phyloP scores from a whole-genome alignment of 2,888 invertebrate species.

The Dendrolimus houi region DNA sequence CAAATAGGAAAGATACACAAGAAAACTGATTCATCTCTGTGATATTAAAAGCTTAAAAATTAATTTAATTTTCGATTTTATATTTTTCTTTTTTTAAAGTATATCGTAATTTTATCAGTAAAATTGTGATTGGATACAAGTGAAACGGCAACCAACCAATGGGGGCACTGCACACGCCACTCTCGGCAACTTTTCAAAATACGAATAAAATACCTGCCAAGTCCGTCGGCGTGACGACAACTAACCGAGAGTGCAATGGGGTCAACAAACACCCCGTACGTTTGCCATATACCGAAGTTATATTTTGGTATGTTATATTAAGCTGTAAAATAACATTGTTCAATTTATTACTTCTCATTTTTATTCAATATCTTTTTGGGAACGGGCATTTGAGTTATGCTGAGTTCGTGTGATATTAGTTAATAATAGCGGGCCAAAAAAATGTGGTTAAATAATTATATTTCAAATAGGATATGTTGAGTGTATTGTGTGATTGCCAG shows the following conservation, averaged over 20 bases:
- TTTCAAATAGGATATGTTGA: slow-evolving; percentile 8
- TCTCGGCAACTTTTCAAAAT: slow-evolving; percentile 58
- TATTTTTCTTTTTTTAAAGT: too few species aligned
- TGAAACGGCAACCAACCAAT: slow-evolving; percentile 26
- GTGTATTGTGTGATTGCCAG: slow-evolving; percentile 9
- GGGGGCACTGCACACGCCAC: slow-evolving; percentile 23
- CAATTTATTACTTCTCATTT: slow-evolving; percentile 64
- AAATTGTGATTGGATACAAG: slow-evolving; percentile 3
- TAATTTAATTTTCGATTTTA: too few species aligned
- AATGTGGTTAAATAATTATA: neutral
- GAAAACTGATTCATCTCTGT: too few species aligned
- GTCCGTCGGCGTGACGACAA: slow-evolving; percentile 73
- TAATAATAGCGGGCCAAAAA: neutral
- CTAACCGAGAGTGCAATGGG: slow-evolving; percentile 65
- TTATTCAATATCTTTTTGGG: slow-evolving; percentile 31
- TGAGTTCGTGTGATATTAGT: too few species aligned
- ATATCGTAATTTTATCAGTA: too few species aligned
- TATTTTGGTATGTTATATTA: slow-evolving; percentile 69
- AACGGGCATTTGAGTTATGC: slow-evolving; percentile 16
- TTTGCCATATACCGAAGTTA: slow-evolving; percentile 69
- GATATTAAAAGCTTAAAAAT: too few species aligned
- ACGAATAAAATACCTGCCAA: slow-evolving; percentile 74
- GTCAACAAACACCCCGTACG: slow-evolving; percentile 54
- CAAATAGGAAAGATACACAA: too few species aligned
- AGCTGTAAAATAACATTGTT: slow-evolving; percentile 73